These are phyloP conservation scores for Dendrocincla tyrannina DNA, from an alignment of 2,797 vertebrate genomes.

Conservation along the genomic window DNA sequence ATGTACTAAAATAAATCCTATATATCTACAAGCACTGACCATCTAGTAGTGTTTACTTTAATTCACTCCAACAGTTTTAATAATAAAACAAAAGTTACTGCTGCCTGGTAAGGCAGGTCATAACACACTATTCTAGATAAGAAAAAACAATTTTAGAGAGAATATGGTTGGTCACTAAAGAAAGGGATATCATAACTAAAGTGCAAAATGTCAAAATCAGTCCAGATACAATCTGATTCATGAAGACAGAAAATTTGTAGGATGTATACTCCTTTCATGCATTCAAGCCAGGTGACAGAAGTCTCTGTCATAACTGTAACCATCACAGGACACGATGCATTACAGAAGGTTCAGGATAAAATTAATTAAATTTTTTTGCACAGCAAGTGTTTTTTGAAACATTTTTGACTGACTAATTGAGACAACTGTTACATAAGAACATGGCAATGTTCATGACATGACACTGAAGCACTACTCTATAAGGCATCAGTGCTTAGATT, in stretches of 20 bases:
- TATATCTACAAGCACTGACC: background rate
- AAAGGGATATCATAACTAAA: background rate
- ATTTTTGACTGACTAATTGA: background rate
- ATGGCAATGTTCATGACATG: background rate
- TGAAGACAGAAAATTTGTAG: background rate
- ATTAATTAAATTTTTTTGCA: background rate
- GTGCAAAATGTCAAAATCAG: background rate
- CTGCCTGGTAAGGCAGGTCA: background rate
- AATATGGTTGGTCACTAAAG: background rate
- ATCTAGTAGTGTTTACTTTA: background rate
- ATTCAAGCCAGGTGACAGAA: background rate
- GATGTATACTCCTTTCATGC: background rate
- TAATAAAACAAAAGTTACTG: background rate
- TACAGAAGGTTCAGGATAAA: background rate
- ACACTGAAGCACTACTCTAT: background rate
- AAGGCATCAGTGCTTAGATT: background rate
- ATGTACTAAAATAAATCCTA: background rate
- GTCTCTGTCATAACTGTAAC: background rate
- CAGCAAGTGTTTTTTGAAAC: background rate
- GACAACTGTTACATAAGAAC: background rate
- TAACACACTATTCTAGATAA: background rate
- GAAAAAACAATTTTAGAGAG: background rate
- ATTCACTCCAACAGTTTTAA: background rate
- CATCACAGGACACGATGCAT: background rate
- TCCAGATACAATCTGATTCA: background rate